These are phyloP conservation scores for Antheraea pernyi DNA, from an alignment of 1,140 invertebrate species.

Conservation along the genomic window DNA sequence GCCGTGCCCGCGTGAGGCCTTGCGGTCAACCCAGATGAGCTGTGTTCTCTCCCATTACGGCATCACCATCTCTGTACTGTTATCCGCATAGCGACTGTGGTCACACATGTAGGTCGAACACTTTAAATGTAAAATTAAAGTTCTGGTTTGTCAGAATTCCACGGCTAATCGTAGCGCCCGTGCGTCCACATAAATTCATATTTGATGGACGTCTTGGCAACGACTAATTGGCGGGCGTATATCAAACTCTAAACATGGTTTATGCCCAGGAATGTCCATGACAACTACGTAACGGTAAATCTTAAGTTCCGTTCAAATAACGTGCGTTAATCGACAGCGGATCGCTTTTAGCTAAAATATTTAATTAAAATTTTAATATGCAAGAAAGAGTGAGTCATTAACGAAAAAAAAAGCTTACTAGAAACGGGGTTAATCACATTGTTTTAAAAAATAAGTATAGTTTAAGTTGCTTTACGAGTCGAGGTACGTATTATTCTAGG, in stretches of 20 bases:
- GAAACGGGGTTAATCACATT: too few relatives aligned
- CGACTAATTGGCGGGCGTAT: not conserved
- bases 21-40: conserved; percentile 67
- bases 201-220: not conserved
- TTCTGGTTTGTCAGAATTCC: conserved; percentile 59
- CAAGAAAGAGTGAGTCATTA: too few relatives aligned
- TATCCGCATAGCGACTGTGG: conserved; percentile 64
- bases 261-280: not conserved
- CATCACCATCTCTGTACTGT: conserved; percentile 61
- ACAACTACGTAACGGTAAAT: not conserved
- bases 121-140: conserved; percentile 64
- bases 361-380: too few relatives aligned
- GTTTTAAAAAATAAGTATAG: too few relatives aligned
- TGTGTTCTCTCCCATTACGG: conserved; percentile 58
- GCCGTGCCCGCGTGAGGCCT: conserved; percentile 37
- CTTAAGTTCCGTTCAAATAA: too few relatives aligned
- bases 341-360: too few relatives aligned
- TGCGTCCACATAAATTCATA: not conserved
- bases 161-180: conserved; percentile 13
- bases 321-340: too few relatives aligned
- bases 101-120: conserved; percentile 63
- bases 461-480: too few relatives aligned
- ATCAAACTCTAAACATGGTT: not conserved
- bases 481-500: too few relatives aligned
- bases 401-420: too few relatives aligned